Base-by-base conservation (phyloP, 2,888 invertebrate genomes). In the Spisula solida region DNA sequence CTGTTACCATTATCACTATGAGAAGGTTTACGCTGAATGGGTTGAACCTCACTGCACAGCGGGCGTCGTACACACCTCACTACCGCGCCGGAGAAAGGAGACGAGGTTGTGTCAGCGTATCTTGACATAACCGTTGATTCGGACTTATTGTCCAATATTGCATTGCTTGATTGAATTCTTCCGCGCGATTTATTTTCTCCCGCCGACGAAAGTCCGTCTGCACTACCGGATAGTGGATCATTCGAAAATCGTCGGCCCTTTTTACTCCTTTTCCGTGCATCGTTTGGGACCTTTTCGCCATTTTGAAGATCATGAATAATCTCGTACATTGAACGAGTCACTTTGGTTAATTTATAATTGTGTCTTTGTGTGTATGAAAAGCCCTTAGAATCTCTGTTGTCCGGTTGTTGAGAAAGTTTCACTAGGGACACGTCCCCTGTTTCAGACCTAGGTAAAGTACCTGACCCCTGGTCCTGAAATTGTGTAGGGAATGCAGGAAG, bases 341-440 rank as follows among this genome's bases (percentile, higher is more conserved):
- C 94, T 85, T 93, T 94, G 34, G 93, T 93, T 48, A 94, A 85
- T 90, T 94, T 93, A 82, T 94, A 93, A 92, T 93, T 93, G 60
- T 94, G 91, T 88, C 92, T 91, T 86, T 94, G 93, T 82, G 90
- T 89, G 60, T 93, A 93, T 4, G 91, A 92, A 88, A 94, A 94
- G 16, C 89, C 91, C 20, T 90, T 82, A 81, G 87, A 85, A 47
- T 91, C 89, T 55, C 55, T 85, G 16, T 88, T 85, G 16, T 55
- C 41, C 18, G 47, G 82, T 51, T 75, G 79, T 41, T 87, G 83
- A 29, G 90, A 81, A 0, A 75, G 66, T 60, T 88, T 88, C n/a
- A 88, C 82, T 18, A 82, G 78, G 10, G 91, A 84, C 18, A 78
- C 81, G 34, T 86, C 89, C 81, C 87, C 89, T 18, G 83, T 78